phyloP scores from a whole-genome alignment of 2,888 invertebrate species.

The Eurois occulta region DNA sequence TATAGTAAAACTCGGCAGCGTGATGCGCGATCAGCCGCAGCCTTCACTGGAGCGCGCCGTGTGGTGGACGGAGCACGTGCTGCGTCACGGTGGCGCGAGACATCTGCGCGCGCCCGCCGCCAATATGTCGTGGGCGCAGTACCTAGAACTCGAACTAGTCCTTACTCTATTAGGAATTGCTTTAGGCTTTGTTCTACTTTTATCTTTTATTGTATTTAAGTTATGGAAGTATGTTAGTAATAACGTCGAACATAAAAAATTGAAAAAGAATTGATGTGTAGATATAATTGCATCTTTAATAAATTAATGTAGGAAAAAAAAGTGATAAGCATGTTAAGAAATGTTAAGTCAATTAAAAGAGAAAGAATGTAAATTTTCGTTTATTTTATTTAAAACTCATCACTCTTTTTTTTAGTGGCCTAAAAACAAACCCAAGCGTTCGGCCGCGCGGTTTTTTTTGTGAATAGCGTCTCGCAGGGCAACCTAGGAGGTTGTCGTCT shows the following conservation, averaged over 20 bases:
- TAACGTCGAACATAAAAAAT: not conserved
- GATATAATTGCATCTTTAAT: not conserved
- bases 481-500: no score
- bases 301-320: not conserved
- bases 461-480: no score
- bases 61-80: constrained; percentile 19
- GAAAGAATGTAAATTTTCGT: not conserved
- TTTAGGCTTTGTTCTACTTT: not conserved
- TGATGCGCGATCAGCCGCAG: constrained; percentile 3
- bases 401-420: not conserved
- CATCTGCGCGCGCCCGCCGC: not conserved
- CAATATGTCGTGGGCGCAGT: constrained; percentile 1
- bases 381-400: not conserved
- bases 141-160: constrained; percentile 2
- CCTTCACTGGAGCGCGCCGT: constrained; percentile 7
- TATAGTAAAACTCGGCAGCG: not conserved
- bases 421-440: not conserved
- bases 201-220: not conserved
- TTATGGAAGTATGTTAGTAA: not conserved
- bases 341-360: not conserved
- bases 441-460: not conserved
- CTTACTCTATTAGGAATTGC: not conserved
- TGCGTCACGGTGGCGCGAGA: not conserved
- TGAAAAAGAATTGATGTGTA: not conserved
- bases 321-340: not conserved